A percentile compares a stretch with the other conserved stretches of the same genome.
Evolutionary conservation across 1,140 invertebrate genomes (phyloP).

Genomic region (Drosophila sproati): DNA sequence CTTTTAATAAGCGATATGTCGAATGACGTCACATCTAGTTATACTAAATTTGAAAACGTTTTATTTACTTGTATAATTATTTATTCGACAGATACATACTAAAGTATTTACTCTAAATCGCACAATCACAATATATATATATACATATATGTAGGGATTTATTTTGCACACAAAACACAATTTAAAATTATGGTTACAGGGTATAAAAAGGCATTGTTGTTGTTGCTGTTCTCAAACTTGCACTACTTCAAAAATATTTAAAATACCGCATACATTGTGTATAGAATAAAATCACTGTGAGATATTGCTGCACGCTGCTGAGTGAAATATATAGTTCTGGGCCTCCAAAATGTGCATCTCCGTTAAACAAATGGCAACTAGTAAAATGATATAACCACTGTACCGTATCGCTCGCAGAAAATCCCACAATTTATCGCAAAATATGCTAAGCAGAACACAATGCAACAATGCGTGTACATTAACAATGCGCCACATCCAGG

Average conservation of each 20-base stretch:
- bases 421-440: slow-evolving; percentile 91
- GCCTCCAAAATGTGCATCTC: slow-evolving; percentile 87
- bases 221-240: slow-evolving; percentile 54
- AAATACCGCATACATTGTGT: slow-evolving; percentile 60
- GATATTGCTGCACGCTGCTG: slow-evolving; percentile 77
- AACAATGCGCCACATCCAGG: slow-evolving; percentile 91
- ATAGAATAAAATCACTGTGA: slow-evolving; percentile 82
- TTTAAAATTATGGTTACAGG: slow-evolving; percentile 44
- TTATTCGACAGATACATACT: slow-evolving; percentile 38
- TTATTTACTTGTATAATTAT: slow-evolving; percentile 15
- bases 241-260: slow-evolving; percentile 70
- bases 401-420: slow-evolving; percentile 89
- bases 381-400: slow-evolving; percentile 86
- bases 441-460: slow-evolving; percentile 90
- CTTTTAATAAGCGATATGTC: too few species aligned
- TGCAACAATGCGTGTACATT: slow-evolving; percentile 93
- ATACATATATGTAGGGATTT: slow-evolving; percentile 4
- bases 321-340: slow-evolving; percentile 86
- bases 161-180: slow-evolving; percentile 36
- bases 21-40: too few species aligned
- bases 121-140: slow-evolving; percentile 27
- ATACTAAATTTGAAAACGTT: neutral
- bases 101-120: slow-evolving; percentile 25
- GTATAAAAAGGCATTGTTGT: slow-evolving; percentile 67
- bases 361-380: slow-evolving; percentile 86